These are phyloP conservation scores for Penaeus japonicus DNA, from an alignment of 1,140 invertebrate species.

Conservation along the genomic window DNA sequence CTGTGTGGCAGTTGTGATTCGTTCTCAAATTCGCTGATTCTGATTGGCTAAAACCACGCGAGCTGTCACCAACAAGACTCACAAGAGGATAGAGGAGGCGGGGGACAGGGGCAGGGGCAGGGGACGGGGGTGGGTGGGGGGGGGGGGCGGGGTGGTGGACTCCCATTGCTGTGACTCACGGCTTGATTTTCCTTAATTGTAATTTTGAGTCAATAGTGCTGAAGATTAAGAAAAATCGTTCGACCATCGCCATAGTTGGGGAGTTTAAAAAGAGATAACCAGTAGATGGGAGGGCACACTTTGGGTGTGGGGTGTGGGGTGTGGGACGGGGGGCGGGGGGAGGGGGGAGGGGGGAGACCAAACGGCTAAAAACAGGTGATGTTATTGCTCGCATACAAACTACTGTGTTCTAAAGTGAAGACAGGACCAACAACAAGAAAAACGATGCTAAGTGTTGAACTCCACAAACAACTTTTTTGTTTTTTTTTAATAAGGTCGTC, in stretches of 20 bases:
- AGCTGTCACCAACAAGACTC: not conserved
- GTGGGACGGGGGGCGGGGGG: not conserved
- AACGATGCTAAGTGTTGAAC: slow-evolving; percentile 29
- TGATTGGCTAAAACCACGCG: slow-evolving; percentile 46
- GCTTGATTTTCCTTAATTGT: not conserved
- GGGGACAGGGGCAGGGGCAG: not conserved
- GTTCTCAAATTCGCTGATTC: slow-evolving; percentile 20
- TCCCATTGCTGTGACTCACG: not conserved
- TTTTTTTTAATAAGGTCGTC: no score
- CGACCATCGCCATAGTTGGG: no score
- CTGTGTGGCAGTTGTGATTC: slow-evolving; percentile 30
- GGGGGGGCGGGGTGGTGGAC: not conserved
- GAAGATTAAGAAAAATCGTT: no score
- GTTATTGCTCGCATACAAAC: slow-evolving; percentile 54
- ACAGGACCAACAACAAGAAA: slow-evolving; percentile 51
- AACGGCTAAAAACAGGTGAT: slow-evolving; percentile 29
- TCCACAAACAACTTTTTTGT: no score
- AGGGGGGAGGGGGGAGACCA: not conserved
- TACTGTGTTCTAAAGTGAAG: slow-evolving; percentile 50
- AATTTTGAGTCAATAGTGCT: not conserved
- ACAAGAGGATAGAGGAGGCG: no score
- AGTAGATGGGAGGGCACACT: not conserved
- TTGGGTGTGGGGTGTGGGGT: not conserved
- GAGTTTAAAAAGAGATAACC: no score
- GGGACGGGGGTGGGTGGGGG: not conserved